Evolutionary conservation across 2,888 invertebrate species (phyloP).

Genomic region (Drosophila paramelanica): DNA sequence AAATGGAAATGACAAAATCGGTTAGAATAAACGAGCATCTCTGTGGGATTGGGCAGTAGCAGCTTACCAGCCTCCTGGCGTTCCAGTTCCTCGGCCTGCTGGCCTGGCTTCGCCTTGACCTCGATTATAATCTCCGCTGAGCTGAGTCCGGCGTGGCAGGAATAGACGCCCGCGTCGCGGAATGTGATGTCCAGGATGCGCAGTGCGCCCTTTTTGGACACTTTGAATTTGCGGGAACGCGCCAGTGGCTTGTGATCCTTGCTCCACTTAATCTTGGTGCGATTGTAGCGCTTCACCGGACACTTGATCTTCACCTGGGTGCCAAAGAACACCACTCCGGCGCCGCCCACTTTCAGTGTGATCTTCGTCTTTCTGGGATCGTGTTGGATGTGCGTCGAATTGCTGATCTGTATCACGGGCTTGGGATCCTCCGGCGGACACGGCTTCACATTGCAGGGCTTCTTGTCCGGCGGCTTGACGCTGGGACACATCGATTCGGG

Average conservation of each 20-base stretch:
- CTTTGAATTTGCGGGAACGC: slow-evolving; percentile 93
- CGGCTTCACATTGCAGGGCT: slow-evolving; percentile 93
- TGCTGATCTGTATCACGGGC: slow-evolving; percentile 91
- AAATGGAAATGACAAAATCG: neutral
- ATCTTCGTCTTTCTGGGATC: slow-evolving; percentile 93
- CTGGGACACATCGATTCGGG: slow-evolving; percentile 91
- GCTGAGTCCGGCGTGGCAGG: slow-evolving; percentile 93
- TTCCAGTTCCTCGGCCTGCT: slow-evolving; percentile 91
- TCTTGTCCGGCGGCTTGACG: slow-evolving; percentile 90
- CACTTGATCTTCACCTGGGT: slow-evolving; percentile 97
- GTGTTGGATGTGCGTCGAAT: slow-evolving; percentile 93
- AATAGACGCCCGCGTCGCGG: slow-evolving; percentile 93
- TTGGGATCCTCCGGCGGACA: slow-evolving; percentile 90
- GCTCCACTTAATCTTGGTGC: slow-evolving; percentile 94
- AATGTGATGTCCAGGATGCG: slow-evolving; percentile 92
- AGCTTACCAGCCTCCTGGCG: slow-evolving; percentile 85
- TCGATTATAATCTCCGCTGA: slow-evolving; percentile 92
- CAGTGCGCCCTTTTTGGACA: slow-evolving; percentile 95
- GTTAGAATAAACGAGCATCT: neutral
- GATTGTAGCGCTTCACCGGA: slow-evolving; percentile 92
- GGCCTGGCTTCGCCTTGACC: slow-evolving; percentile 92
- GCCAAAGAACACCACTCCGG: slow-evolving; percentile 95
- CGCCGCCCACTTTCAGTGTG: slow-evolving; percentile 94
- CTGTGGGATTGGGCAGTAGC: neutral
- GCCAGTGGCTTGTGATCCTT: slow-evolving; percentile 92